Evolutionary conservation across 2,888 invertebrate species (phyloP).

Genomic region (Therioaphis trifolii): DNA sequence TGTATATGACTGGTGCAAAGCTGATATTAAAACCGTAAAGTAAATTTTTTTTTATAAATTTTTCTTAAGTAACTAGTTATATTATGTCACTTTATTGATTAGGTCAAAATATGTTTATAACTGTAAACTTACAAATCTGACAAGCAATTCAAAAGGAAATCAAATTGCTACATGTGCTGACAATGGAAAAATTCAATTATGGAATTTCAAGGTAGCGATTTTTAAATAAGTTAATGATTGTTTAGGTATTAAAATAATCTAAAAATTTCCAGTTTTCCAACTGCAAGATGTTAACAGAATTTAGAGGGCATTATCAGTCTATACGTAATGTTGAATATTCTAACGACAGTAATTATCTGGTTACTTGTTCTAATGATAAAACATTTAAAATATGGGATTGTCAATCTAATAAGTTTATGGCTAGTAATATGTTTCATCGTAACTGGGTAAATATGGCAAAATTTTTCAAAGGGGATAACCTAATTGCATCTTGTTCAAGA

Average conservation of each 20-base stretch:
- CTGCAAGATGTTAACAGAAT: conserved; percentile 25
- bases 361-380: conserved; percentile 60
- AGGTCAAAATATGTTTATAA: conserved; percentile 37
- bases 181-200: conserved; percentile 49
- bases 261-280: conserved; percentile 46
- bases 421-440: conserved; percentile 56
- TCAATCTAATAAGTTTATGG: conserved; percentile 30
- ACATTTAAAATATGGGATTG: conserved; percentile 62
- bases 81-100: not conserved
- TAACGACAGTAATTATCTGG: conserved; percentile 31
- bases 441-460: conserved; percentile 54
- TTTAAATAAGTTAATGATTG: not conserved
- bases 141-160: conserved; percentile 19
- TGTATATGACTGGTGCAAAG: conserved; percentile 37
- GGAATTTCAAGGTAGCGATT: conserved; percentile 40
- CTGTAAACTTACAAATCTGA: conserved; percentile 31
- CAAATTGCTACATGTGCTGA: conserved; percentile 48
- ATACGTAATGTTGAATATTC: conserved; percentile 39
- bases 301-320: conserved; percentile 43
- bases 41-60: not conserved
- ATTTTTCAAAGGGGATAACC: conserved; percentile 39
- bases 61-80: not conserved
- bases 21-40: conserved; percentile 35
- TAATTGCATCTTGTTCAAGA: conserved; percentile 53
- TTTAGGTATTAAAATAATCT: not conserved